phyloP scores from a whole-genome alignment of 2,888 invertebrate species.

The Drosophila trichaetosa region DNA sequence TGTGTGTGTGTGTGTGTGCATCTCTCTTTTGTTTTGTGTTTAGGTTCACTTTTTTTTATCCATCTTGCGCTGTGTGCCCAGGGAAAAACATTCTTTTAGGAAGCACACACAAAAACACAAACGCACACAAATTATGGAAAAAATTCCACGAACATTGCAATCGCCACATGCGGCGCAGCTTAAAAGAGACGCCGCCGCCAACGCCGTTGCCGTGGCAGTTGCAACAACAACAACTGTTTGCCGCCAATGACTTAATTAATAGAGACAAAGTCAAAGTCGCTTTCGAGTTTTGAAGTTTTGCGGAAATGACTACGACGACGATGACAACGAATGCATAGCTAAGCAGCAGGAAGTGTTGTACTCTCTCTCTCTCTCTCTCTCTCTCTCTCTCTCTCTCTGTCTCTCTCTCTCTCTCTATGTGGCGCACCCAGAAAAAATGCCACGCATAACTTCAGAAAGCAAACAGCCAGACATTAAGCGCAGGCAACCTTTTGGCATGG shows the following conservation, averaged over 20 bases:
- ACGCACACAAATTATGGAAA: constrained; percentile 57
- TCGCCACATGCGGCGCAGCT: constrained; percentile 63
- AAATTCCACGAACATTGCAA: constrained; percentile 76
- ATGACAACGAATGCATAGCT: constrained; percentile 47
- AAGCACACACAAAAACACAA: constrained; percentile 20
- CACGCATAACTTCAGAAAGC: constrained; percentile 39
- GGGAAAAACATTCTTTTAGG: constrained; percentile 51
- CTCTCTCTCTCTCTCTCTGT: neutral
- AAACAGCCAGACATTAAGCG: constrained; percentile 40
- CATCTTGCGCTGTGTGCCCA: constrained; percentile 24
- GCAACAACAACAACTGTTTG: constrained; percentile 29
- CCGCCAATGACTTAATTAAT: constrained; percentile 78
- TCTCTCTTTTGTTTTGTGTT: constrained; percentile 54
- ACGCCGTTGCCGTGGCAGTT: constrained; percentile 31
- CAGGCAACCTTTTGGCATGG: constrained; percentile 44
- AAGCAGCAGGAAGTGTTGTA: constrained; percentile 60
- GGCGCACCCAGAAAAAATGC: constrained; percentile 52
- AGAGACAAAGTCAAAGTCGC: constrained; percentile 69
- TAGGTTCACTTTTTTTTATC: constrained; percentile 27
- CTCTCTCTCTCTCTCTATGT: neutral
- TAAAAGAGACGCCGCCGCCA: constrained; percentile 73
- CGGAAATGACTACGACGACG: constrained; percentile 64
- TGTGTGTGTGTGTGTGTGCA: constrained; percentile 50
- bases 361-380: neutral
- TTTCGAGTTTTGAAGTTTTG: constrained; percentile 46